These are phyloP conservation scores for Arizona elegans DNA, from an alignment of 2,113 vertebrate species.

Conservation along the genomic window DNA sequence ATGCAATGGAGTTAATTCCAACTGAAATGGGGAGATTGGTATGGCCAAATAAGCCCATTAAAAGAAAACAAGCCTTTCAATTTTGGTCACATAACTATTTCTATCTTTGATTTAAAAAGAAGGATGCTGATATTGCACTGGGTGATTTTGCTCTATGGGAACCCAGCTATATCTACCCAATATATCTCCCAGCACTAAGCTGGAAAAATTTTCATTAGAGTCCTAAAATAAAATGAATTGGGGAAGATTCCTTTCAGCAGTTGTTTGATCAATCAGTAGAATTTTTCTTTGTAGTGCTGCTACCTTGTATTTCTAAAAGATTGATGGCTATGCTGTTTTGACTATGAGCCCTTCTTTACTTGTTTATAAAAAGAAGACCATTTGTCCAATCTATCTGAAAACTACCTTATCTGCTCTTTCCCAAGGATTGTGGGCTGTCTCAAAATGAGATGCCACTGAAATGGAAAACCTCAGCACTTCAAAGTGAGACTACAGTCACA, in stretches of 20 bases:
- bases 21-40: neutral
- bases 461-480: neutral
- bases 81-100: slow-evolving; percentile 4
- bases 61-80: slow-evolving; percentile 17
- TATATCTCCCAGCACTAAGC: neutral
- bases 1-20: slow-evolving; percentile 8
- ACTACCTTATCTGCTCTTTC: neutral
- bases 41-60: neutral
- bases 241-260: neutral
- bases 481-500: neutral
- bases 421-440: neutral
- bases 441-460: neutral
- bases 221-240: neutral
- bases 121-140: neutral
- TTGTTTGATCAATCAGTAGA: neutral
- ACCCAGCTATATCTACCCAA: neutral
- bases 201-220: neutral
- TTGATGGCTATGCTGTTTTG: neutral
- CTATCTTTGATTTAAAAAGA: slow-evolving; percentile 4
- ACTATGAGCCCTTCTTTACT: neutral
- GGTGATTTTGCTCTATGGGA: slow-evolving; percentile 7
- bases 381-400: neutral
- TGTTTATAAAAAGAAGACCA: neutral
- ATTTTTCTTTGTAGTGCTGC: neutral
- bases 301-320: neutral